Evolutionary conservation across 2,113 vertebrate genomes (phyloP).

Genomic region (Bos javanicus): DNA sequence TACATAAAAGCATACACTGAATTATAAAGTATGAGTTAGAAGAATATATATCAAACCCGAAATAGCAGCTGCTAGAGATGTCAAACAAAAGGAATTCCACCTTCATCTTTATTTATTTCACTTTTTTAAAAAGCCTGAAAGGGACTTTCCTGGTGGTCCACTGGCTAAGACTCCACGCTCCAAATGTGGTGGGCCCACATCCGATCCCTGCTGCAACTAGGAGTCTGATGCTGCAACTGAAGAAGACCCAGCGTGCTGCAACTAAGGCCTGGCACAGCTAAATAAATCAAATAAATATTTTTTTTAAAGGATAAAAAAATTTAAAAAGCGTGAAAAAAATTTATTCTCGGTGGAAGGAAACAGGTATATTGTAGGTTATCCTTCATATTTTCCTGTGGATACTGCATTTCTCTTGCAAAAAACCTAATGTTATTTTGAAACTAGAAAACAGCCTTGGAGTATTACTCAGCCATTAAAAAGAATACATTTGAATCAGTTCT

Average conservation of each 20-base stretch:
- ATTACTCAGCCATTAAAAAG: too few species aligned
- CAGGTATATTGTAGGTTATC: neutral
- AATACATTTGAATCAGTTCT: too few species aligned
- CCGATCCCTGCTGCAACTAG: neutral
- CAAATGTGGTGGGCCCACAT: neutral
- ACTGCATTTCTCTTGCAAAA: neutral
- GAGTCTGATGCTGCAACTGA: too few species aligned
- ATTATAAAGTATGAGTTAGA: neutral
- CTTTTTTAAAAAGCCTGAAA: neutral
- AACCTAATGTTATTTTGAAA: neutral
- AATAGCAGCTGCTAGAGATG: neutral
- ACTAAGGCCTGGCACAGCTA: neutral
- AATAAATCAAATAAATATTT: neutral
- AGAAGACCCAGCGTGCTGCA: neutral
- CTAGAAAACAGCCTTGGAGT: neutral
- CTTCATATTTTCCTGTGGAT: neutral
- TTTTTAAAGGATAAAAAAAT: neutral
- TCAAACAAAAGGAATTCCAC: neutral
- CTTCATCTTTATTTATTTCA: neutral
- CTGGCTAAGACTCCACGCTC: neutral
- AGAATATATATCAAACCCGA: neutral
- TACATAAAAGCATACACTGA: neutral
- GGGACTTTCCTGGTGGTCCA: neutral
- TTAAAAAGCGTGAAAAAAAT: neutral
- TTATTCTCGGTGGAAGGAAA: neutral